Evolutionary conservation across 2,113 vertebrate species (phyloP), one percentile per base, ranked within the genome.

Genomic region (Centrocercus urophasianus): DNA sequence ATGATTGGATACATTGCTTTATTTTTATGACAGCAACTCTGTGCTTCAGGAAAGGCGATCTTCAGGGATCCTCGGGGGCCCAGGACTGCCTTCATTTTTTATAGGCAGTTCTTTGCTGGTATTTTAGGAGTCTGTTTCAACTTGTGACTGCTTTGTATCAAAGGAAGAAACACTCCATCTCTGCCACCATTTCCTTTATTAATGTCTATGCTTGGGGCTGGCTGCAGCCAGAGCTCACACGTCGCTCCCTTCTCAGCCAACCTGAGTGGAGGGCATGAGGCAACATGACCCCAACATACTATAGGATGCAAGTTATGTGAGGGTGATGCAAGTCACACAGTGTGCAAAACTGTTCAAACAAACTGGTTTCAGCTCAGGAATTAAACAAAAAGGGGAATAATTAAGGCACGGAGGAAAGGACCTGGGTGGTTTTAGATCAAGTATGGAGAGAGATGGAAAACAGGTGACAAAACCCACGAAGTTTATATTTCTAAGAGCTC

Each of bases 271-370:
- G 16, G 2, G 13, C 45, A 14, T 17, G 8, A 40, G 28, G 2
- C 18, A 21, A 47, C 48, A 14, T 34, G 4, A 9, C 20, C 8
- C 16, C 27, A 4, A 0, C 2, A 0, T 18, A 5, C 8, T 36
- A 52, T 6, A 12, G 54, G 25, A 14, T n/a, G 8, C 8, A 8
- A 34, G 10, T 32, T 30, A 1, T 4, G 3, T 17, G 45, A 48
- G 63, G 42, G 81, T 52, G 42, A 27, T 0, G 6, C n/a, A 2
- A 65, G 47, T 28, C 10, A 40, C 2, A 0, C 21, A 18, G 20
- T 45, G 2, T n/a, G 24, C 20, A 21, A 43, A 54, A 67, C 59
- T 24, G 30, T 10, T 65, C 24, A 52, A 22, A 78, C 28, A 45
- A 81, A 13, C 20, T 34, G 65, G 13, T 67, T 91, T 73, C 14